These are phyloP conservation scores for Anthoscopus minutus DNA, from an alignment of 2,113 vertebrate genomes.

Conservation along the genomic window DNA sequence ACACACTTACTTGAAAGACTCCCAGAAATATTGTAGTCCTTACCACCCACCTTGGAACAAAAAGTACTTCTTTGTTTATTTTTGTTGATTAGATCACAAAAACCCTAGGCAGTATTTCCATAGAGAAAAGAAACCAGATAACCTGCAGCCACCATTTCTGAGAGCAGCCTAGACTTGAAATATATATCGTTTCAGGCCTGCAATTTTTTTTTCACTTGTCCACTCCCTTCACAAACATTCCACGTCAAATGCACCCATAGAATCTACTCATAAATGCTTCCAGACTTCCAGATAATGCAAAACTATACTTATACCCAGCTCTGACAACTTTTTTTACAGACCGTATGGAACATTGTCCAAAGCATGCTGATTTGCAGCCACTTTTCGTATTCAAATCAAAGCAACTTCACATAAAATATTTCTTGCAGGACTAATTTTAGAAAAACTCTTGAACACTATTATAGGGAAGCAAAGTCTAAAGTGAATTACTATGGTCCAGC, in stretches of 20 bases:
- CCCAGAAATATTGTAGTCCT: background rate
- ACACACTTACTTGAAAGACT: background rate
- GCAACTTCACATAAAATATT: slow-evolving; percentile 30
- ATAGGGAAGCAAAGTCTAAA: background rate
- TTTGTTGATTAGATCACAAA: background rate
- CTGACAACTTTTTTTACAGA: background rate
- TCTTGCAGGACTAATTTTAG: slow-evolving; percentile 15
- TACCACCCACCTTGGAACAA: background rate
- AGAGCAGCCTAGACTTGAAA: background rate
- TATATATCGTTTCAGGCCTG: background rate
- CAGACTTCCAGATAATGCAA: slow-evolving; percentile 38
- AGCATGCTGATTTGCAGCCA: background rate
- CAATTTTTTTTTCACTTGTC: background rate
- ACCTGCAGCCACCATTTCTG: background rate
- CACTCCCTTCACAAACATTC: background rate
- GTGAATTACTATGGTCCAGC: background rate
- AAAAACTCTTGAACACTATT: background rate
- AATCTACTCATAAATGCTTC: slow-evolving; percentile 38
- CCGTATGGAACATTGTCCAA: background rate
- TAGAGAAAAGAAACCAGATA: background rate
- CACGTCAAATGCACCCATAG: background rate
- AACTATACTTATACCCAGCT: background rate
- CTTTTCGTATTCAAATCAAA: slow-evolving; percentile 13
- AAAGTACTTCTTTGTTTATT: background rate
- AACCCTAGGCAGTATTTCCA: background rate